Conservation (phyloP, 2,797 vertebrate genomes). For the Tragelaphus oryx region DNA sequence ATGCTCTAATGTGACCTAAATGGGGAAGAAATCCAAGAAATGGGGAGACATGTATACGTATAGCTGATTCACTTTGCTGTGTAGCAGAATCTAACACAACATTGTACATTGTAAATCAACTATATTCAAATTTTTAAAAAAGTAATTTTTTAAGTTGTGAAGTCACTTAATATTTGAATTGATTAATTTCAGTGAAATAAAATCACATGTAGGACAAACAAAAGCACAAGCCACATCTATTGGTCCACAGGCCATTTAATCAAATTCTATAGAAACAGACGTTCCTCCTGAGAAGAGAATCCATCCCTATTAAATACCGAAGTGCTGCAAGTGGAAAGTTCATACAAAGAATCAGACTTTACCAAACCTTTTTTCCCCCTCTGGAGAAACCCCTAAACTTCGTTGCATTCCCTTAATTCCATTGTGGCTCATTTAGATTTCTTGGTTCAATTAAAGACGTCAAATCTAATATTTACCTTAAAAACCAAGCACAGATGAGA, state of each 20-base stretch:
- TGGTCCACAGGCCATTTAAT: neutral
- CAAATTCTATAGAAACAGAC: neutral
- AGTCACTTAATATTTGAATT: neutral
- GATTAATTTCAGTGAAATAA: constrained; percentile 11
- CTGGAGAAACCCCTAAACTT: neutral
- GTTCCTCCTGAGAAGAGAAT: neutral
- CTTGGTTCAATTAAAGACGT: neutral
- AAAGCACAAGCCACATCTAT: neutral
- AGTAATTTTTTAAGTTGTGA: neutral
- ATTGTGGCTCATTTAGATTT: neutral
- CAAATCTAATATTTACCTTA: neutral
- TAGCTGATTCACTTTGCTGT: neutral
- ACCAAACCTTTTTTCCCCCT: neutral
- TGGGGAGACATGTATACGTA: neutral
- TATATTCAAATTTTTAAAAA: neutral
- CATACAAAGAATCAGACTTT: neutral
- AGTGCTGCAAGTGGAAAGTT: neutral
- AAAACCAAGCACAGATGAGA: neutral
- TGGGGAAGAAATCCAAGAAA: neutral
- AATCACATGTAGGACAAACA: neutral
- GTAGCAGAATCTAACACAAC: neutral
- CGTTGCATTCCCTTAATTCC: neutral
- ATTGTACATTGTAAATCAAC: neutral
- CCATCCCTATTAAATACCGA: neutral
- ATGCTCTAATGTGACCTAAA: neutral